Base-by-base conservation (phyloP, 2,797 vertebrate genomes). In the Fringilla coelebs region DNA sequence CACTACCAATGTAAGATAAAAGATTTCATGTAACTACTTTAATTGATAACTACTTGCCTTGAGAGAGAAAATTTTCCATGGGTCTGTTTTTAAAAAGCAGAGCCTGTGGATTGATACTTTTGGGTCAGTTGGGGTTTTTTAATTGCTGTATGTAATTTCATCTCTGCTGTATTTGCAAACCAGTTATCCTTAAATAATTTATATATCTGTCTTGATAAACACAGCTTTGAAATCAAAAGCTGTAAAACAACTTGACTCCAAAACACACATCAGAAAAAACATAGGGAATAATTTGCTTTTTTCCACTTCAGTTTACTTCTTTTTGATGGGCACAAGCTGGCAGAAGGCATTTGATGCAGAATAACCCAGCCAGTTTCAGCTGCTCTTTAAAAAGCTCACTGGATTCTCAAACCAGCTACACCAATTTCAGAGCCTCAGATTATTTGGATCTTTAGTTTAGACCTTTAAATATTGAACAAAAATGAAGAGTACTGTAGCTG, bases 261-360 rank as follows among this genome's bases (percentile, higher is more conserved):
- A 94, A 89, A 48, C 32, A 63, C 15, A 66, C 19, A n/a, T 34
- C 24, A 78, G 1, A 12, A 92, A 82, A 76, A 93, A 48, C 11
- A 58, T 0, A 19, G 22, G 72, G 29, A 73, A 66, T 43, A 54
- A 43, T 79, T 34, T 73, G 46, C 38, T 58, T 65, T 81, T 85
- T 81, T 72, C 78, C 43, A 60, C 25, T 73, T 72, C 45, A 41
- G 34, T 74, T 85, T 52, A 7, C 40, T 83, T 86, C 60, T 52
- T 63, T 68, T 38, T 0, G 1, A 74, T 36, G 92, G 73, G 85
- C 87, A 94, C 89, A 63, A 82, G 60, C 55, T 92, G 63, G 74
- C 10, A 17, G 90, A 94, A 89, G 85, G 87, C 67, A 89, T 96
- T 82, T 63, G 55, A 94, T 63, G 67, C 60, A 89, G 48, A 92